These are phyloP conservation scores for Gymnoscopelus braueri DNA, from an alignment of 2,797 vertebrate genomes.

Conservation along the genomic window DNA sequence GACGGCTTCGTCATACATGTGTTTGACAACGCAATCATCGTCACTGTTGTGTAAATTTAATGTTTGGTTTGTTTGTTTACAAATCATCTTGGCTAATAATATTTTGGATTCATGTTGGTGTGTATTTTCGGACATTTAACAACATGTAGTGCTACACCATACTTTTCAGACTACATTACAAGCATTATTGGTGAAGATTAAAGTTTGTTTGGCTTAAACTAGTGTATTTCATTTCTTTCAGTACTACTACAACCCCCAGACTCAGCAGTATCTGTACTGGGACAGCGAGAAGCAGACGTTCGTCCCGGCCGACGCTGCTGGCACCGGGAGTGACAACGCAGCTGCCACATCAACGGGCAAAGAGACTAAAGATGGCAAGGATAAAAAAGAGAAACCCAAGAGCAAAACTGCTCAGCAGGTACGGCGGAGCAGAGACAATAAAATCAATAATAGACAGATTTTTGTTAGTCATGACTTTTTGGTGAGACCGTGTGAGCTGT, in stretches of 20 bases:
- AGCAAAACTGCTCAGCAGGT: slow-evolving; percentile 99
- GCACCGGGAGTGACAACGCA: neutral
- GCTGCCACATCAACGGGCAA: slow-evolving; percentile 74
- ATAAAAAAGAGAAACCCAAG: slow-evolving; percentile 98
- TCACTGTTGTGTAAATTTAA: neutral
- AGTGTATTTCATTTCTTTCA: slow-evolving; percentile 59
- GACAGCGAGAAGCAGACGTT: slow-evolving; percentile 95
- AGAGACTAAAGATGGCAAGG: slow-evolving; percentile 91
- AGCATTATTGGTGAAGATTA: neutral
- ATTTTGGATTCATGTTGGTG: too few species aligned
- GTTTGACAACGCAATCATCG: too few species aligned
- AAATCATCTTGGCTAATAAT: neutral
- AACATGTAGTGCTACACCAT: too few species aligned
- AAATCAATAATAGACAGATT: too few species aligned
- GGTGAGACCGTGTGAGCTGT: neutral
- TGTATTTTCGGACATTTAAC: too few species aligned
- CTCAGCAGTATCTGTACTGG: slow-evolving; percentile 99
- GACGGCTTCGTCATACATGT: too few species aligned
- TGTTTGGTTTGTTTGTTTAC: neutral
- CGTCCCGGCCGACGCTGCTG: slow-evolving; percentile 81
- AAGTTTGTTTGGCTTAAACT: neutral
- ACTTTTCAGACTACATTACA: too few species aligned
- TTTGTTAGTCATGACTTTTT: too few species aligned
- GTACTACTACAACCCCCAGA: slow-evolving; percentile 99
- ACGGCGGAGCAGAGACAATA: neutral